Evolutionary conservation across 2,888 invertebrate species (phyloP).

Genomic region (Rambutsinella grinnellia): DNA sequence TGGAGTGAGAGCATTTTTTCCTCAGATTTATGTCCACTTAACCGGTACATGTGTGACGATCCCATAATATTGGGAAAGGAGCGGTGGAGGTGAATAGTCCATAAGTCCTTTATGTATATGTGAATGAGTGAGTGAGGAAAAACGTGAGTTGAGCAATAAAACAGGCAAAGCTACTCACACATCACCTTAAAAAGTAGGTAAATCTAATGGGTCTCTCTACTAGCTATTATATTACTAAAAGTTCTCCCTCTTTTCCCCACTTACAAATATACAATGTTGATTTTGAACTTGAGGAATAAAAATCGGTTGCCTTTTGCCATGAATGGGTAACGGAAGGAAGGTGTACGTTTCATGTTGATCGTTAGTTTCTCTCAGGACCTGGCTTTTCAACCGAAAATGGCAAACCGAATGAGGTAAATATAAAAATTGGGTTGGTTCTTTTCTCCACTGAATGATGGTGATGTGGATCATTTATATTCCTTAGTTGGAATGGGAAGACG

Average conservation of each 20-base stretch:
- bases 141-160: constrained; percentile 36
- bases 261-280: background rate
- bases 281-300: background rate
- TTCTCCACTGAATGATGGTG: background rate
- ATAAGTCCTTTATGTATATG: background rate
- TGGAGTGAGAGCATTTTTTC: constrained; percentile 10
- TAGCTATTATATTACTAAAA: too few species aligned
- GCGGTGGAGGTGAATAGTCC: background rate
- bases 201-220: background rate
- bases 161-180: background rate
- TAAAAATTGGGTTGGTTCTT: background rate
- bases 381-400: background rate
- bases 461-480: background rate
- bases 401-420: background rate
- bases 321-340: background rate
- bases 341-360: background rate
- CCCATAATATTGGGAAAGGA: constrained; percentile 9
- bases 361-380: background rate
- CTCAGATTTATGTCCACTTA: constrained; percentile 41
- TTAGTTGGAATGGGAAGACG: background rate
- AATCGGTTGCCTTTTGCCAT: background rate
- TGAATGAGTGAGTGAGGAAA: background rate
- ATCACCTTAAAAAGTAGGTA: background rate
- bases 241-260: background rate
- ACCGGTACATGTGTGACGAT: constrained; percentile 19